Evolutionary conservation across 2,797 vertebrate genomes (phyloP).

Genomic region (Arrhamphus sclerolepis): DNA sequence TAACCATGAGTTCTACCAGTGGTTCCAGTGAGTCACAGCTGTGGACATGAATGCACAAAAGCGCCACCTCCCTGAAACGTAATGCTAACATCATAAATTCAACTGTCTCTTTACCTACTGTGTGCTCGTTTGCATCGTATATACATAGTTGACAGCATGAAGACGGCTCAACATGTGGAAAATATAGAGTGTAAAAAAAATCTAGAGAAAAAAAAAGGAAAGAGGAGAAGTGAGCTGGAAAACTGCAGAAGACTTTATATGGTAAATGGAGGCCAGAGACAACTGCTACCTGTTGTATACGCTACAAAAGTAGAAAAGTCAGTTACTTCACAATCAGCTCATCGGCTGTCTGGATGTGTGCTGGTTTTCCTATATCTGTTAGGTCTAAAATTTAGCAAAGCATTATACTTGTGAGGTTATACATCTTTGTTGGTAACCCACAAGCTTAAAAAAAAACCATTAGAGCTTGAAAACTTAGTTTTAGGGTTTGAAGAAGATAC

Average conservation of each 20-base stretch:
- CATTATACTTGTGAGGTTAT: neutral
- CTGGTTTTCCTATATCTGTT: neutral
- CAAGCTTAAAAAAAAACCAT: no score
- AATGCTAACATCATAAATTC: constrained; percentile 6
- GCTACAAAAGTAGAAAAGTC: constrained; percentile 23
- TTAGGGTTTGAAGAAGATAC: neutral
- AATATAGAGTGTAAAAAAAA: constrained; percentile 2
- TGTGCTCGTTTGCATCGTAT: neutral
- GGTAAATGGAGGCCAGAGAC: constrained; percentile 19
- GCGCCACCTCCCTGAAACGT: neutral
- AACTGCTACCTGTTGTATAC: constrained; percentile 21
- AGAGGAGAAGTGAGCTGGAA: neutral
- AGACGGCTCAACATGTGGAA: neutral
- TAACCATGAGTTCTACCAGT: neutral
- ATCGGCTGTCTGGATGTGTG: neutral
- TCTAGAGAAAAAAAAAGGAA: neutral
- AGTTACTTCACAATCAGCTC: constrained; percentile 29
- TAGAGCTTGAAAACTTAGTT: no score
- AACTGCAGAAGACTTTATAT: constrained; percentile 28
- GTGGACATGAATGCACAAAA: neutral
- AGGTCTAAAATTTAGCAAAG: neutral
- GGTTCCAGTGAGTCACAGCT: neutral
- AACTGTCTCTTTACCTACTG: constrained; percentile 1
- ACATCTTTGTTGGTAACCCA: neutral
- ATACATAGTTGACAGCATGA: constrained; percentile 1